Conservation (phyloP, 2,888 invertebrate genomes). For the Drosophila algonquin region DNA sequence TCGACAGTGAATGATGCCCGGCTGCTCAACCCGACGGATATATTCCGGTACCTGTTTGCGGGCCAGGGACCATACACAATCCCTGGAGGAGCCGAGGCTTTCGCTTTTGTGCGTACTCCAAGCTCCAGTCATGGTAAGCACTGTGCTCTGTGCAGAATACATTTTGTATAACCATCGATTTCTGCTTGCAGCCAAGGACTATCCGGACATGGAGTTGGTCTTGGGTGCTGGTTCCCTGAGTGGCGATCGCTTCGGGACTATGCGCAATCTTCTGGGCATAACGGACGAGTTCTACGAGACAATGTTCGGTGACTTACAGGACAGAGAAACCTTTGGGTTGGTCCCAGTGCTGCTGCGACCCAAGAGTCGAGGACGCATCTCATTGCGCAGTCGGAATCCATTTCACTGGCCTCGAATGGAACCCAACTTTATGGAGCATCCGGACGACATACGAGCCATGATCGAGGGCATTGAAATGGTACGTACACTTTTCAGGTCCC, state of each 20-base stretch:
- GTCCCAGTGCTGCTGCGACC: conserved; percentile 91
- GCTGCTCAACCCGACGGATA: conserved; percentile 85
- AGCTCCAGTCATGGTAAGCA: conserved; percentile 83
- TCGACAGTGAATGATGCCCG: conserved; percentile 87
- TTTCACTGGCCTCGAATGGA: conserved; percentile 90
- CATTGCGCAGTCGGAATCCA: conserved; percentile 89
- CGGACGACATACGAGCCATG: conserved; percentile 89
- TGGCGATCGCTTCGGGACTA: conserved; percentile 89
- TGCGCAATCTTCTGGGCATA: conserved; percentile 87
- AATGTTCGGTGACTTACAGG: conserved; percentile 81
- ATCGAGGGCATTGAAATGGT: conserved; percentile 91
- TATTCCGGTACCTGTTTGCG: conserved; percentile 87
- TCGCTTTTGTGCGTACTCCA: conserved; percentile 90
- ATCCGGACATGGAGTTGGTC: conserved; percentile 92
- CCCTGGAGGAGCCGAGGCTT: conserved; percentile 91
- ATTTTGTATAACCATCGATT: neutral
- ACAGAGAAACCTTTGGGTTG: conserved; percentile 87
- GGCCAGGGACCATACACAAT: conserved; percentile 90
- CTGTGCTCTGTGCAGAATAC: too few species aligned
- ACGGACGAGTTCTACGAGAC: conserved; percentile 83
- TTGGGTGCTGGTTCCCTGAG: conserved; percentile 91
- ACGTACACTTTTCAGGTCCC: conserved; percentile 39
- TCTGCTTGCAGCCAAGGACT: conserved; percentile 81
- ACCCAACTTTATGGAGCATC: conserved; percentile 91
- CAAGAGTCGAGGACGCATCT: conserved; percentile 89